A percentile compares a stretch with the other conserved stretches of the same genome.
Evolutionary conservation across 2,888 invertebrate species (phyloP).

Genomic region (Cristatella mucedo): DNA sequence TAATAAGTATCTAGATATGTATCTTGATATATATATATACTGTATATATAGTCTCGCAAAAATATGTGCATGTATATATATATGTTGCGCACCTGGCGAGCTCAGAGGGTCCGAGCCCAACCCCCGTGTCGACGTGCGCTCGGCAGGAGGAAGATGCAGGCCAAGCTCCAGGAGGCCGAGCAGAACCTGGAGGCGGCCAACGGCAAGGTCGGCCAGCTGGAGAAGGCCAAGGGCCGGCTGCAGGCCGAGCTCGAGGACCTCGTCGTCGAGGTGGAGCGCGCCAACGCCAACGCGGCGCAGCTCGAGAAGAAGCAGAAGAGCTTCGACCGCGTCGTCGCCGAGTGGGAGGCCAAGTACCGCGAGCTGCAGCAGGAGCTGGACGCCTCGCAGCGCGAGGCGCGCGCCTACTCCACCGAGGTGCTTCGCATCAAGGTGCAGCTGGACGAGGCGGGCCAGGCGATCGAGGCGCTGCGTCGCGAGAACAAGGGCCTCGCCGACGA

Average conservation of each 20-base stretch:
- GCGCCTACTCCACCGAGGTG: conserved; percentile 96
- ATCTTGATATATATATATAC: no score
- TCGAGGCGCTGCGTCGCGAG: conserved; percentile 93
- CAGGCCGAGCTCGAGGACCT: conserved; percentile 94
- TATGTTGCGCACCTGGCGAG: no score
- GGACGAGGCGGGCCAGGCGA: conserved; percentile 90
- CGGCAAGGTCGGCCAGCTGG: conserved; percentile 87
- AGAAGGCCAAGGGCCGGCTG: conserved; percentile 93
- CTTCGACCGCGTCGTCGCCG: conserved; percentile 98
- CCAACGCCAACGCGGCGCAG: conserved; percentile 43
- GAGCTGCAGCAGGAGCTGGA: conserved; percentile 74
- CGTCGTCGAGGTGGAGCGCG: conserved; percentile 82
- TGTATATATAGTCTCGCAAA: no score
- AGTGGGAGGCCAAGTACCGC: conserved; percentile 98
- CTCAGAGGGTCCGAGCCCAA: no score
- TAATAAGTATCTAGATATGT: no score
- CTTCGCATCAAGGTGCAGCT: conserved; percentile 94
- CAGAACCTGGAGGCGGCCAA: conserved; percentile 93
- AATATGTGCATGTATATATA: no score
- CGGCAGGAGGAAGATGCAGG: conserved; percentile 60
- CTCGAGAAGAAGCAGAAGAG: conserved; percentile 99
- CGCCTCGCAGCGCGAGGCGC: conserved; percentile 96
- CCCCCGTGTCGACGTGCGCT: no score
- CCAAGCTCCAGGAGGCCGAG: conserved; percentile 89
- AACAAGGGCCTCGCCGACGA: conserved; percentile 99